Conservation (phyloP, 92 coral and sea anemone genomes). For the Umimayanthus kanabou region DNA sequence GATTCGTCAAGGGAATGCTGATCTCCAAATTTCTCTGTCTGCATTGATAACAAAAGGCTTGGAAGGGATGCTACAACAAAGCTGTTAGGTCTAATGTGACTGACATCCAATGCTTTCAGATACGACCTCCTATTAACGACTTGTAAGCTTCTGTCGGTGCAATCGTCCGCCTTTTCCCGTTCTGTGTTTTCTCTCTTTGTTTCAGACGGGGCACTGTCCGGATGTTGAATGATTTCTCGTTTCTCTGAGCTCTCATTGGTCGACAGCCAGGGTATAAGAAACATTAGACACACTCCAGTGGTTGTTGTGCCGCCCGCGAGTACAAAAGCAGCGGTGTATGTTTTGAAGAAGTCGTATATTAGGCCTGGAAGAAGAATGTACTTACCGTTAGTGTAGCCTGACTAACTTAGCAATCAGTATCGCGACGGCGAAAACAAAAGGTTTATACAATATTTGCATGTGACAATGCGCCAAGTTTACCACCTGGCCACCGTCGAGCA, state of each 20-base stretch:
- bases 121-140: neutral
- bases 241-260: neutral
- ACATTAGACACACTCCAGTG: conserved; percentile 58
- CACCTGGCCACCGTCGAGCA: too few relatives aligned
- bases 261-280: conserved; percentile 58
- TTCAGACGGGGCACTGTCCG: neutral
- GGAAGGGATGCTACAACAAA: neutral
- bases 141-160: neutral
- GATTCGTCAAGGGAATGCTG: neutral
- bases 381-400: neutral
- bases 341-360: conserved; percentile 58
- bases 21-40: neutral
- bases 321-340: conserved; percentile 70
- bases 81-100: neutral
- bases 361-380: conserved; percentile 48
- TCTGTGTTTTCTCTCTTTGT: neutral
- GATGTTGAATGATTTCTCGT: neutral
- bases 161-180: neutral
- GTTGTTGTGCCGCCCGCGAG: conserved; percentile 68
- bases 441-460: too few relatives aligned
- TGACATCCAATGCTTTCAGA: neutral
- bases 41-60: neutral
- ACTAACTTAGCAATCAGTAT: too few relatives aligned
- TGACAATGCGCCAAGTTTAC: too few relatives aligned
- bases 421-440: too few relatives aligned